Evolutionary conservation across 2,797 vertebrate species (phyloP).

Genomic region (Bradypodion pumilum): DNA sequence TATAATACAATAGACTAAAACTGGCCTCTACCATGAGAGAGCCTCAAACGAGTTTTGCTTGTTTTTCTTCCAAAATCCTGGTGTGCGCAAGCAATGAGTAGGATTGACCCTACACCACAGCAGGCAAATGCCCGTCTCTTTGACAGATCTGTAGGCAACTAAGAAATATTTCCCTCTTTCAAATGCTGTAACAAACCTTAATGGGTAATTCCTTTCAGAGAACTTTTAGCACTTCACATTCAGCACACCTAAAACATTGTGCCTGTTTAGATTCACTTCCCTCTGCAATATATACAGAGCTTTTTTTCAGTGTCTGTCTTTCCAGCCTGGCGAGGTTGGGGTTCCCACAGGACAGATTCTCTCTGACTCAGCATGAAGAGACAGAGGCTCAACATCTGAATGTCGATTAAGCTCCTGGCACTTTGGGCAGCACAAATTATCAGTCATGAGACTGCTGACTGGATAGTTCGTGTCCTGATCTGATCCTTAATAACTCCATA

Average conservation of each 20-base stretch:
- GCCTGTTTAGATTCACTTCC: neutral
- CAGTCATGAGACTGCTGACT: neutral
- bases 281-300: neutral
- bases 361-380: neutral
- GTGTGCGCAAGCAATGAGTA: neutral
- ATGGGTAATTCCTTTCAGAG: neutral
- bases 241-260: neutral
- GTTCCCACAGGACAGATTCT: neutral
- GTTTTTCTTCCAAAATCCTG: neutral
- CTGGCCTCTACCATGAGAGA: too few species aligned
- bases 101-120: too few species aligned
- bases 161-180: too few species aligned
- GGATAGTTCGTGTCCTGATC: neutral
- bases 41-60: neutral
- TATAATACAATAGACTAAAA: too few species aligned
- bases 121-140: too few species aligned
- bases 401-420: neutral
- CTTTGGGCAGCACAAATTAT: constrained; percentile 14
- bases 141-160: too few species aligned
- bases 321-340: neutral
- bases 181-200: neutral
- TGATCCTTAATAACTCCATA: neutral
- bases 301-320: rapidly evolving
- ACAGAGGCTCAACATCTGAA: neutral
- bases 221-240: neutral